Base-by-base conservation (phyloP, 2,113 vertebrate species). In the Cygnus atratus region DNA sequence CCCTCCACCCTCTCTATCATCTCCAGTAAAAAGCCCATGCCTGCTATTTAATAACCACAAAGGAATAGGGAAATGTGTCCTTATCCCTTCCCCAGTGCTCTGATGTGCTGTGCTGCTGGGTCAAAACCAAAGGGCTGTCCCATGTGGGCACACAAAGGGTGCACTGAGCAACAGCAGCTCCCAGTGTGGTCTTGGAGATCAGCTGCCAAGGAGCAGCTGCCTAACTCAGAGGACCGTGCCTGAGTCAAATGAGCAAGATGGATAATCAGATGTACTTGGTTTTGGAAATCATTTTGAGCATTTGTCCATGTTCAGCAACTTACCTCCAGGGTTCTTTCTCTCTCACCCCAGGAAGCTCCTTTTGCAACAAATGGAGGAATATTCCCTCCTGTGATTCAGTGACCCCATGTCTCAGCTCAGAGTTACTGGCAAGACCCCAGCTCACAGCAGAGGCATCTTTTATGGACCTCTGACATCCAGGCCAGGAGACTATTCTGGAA, bases 71-170 rank as follows among this genome's bases (percentile, higher is more conserved):
- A 91, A 78, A 15, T 9, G 26, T 6, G 0, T 44, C 5, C 8
- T 7, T 2, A 3, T 62, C 35, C 28, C 25, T 37, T 48, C 28
- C 33, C 33, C 15, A n/a, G 10, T 35, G 43, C 33, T 61, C 58
- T 48, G 4, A 2, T 28, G 59, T 37, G 87, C 39, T 48, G 22
- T 31, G n/a, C 26, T 20, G 28, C 41, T 93, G 61, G 70, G 37
- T 28, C 8, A 48, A 73, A 87, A 57, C 22, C 68, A 61, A 44
- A 71, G 31, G 8, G 5, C 15, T 68, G 59, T 86, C 29, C 28
- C 48, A 31, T 1, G 0, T 2, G 3, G 19, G 17, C 2, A 1
- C 62, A 35, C 19, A 66, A 59, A 50, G 54, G 14, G 55, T 29
- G 14, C 4, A 0, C 20, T 39, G 46, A 75, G 35, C 48, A 93